Percentiles rank a stretch among this genome's conserved stretches.
Evolutionary conservation across 2,888 invertebrate genomes (phyloP).

Genomic region (Cryptocheilus praepositus): DNA sequence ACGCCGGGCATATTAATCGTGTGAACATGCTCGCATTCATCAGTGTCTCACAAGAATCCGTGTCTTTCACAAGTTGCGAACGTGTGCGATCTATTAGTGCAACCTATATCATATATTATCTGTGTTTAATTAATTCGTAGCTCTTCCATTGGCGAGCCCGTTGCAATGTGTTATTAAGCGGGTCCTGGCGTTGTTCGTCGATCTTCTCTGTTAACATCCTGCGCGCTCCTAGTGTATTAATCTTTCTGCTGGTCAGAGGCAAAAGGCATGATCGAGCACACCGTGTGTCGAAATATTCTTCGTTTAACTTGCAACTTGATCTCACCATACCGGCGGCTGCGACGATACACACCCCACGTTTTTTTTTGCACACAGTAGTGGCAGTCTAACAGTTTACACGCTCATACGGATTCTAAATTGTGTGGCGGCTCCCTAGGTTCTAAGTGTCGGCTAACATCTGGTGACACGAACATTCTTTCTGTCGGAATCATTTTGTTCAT

Average conservation of each 20-base stretch:
- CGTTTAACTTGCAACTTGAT: constrained; percentile 12
- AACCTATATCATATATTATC: too few species aligned
- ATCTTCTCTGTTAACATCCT: too few species aligned
- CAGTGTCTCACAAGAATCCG: constrained; percentile 1
- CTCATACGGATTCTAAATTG: background rate
- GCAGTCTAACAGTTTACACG: constrained; percentile 13
- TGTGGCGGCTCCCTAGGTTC: too few species aligned
- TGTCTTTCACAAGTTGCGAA: constrained; percentile 15
- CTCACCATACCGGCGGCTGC: constrained; percentile 1
- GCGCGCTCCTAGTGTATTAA: constrained; percentile 16
- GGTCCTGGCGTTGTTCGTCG: too few species aligned
- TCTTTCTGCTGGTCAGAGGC: constrained; percentile 45
- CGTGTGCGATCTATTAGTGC: too few species aligned
- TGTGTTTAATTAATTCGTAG: too few species aligned
- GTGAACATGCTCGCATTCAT: too few species aligned
- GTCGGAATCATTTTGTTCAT: too few species aligned
- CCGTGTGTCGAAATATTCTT: constrained; percentile 13
- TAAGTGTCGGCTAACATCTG: too few species aligned
- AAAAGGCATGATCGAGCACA: constrained; percentile 19
- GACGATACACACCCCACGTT: constrained; percentile 4
- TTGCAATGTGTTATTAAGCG: too few species aligned
- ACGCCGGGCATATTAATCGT: too few species aligned
- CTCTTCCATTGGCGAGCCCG: too few species aligned
- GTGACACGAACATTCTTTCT: background rate
- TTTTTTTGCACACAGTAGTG: constrained; percentile 8